Base-by-base conservation (phyloP, 2,113 vertebrate species). In the Lepidothrix coronata region DNA sequence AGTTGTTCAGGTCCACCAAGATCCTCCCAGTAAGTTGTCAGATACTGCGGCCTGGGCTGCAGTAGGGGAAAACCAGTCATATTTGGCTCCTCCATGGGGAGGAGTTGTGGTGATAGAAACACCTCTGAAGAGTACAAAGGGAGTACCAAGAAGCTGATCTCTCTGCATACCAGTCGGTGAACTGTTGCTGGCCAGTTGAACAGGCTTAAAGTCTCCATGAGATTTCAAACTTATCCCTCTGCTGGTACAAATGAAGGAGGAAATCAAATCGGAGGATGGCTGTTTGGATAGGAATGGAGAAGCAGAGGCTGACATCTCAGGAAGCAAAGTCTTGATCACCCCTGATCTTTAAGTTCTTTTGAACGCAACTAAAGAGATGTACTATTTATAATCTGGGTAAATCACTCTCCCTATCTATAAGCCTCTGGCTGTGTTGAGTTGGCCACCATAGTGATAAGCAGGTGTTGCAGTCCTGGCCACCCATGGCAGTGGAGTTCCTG, bases 361-460 rank as follows among this genome's bases (percentile, higher is more conserved):
- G 31, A 82, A 44, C 14, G 58, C 30, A 37, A 55, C 5, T 20
- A 7, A 43, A 85, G 27, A 62, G 17, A 85, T 48, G 4, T 85
- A 51, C 11, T 62, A 8, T 65, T 85, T 80, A 58, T 66, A 8
- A 63, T 11, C 14, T 49, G 24, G 11, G 4, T 63, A 85, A 57
- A 66, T 24, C 13, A 15, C 22, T 55, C 23, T 54, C 51, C 30
- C 17, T 39, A 33, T 18, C 49, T 68, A 1, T 24, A 63, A 77
- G 30, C 58, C 12, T 12, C 41, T 65, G 14, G 5, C 12, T 54
- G 18, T 10, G 13, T 20, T 81, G 35, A 81, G 24, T 2, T 81
- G 24, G 14, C n/a, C 2, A 1, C 44, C 1, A 1, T 0, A 1
- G 54, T 33, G 18, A 43, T 63, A 71, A 76, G 30, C 16, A 85